Percentiles rank a stretch among this genome's conserved stretches.
These are phyloP conservation scores for Xiphias gladius DNA, from an alignment of 2,113 vertebrate genomes.

Conservation along the genomic window DNA sequence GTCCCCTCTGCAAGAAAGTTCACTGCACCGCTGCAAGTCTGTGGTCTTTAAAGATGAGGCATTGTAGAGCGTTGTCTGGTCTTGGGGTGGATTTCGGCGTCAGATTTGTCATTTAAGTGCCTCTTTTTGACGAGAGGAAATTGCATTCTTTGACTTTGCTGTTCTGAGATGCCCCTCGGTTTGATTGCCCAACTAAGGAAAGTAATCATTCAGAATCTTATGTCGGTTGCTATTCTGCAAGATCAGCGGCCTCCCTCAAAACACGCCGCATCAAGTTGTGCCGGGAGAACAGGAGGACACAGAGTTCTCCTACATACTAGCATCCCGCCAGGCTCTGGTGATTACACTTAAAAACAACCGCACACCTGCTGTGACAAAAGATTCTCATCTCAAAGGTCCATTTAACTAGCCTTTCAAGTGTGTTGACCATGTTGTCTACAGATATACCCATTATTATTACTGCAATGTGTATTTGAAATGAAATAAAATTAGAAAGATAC, in stretches of 20 bases:
- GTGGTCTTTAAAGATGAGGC: background rate
- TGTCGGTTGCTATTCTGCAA: background rate
- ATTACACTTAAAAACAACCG: background rate
- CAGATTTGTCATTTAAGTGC: slow-evolving; percentile 25
- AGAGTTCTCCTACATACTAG: too few species aligned
- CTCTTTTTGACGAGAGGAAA: background rate
- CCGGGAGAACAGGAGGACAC: background rate
- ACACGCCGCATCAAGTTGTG: too few species aligned
- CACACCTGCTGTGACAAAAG: slow-evolving; percentile 3
- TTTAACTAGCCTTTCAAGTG: background rate
- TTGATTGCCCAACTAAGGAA: background rate
- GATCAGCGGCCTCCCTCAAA: background rate
- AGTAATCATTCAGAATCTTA: background rate
- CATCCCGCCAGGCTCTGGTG: background rate
- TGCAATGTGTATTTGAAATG: background rate
- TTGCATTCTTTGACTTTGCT: slow-evolving; percentile 32
- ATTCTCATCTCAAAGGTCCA: background rate
- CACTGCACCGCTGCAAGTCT: background rate
- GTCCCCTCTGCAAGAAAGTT: background rate
- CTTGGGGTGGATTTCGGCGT: slow-evolving; percentile 22
- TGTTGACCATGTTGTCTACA: too few species aligned
- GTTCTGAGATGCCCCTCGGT: background rate
- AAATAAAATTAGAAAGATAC: background rate
- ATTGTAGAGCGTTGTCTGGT: background rate
- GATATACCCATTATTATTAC: background rate